Base-by-base conservation (phyloP, 2,113 vertebrate genomes). In the Plestiodon gilberti region DNA sequence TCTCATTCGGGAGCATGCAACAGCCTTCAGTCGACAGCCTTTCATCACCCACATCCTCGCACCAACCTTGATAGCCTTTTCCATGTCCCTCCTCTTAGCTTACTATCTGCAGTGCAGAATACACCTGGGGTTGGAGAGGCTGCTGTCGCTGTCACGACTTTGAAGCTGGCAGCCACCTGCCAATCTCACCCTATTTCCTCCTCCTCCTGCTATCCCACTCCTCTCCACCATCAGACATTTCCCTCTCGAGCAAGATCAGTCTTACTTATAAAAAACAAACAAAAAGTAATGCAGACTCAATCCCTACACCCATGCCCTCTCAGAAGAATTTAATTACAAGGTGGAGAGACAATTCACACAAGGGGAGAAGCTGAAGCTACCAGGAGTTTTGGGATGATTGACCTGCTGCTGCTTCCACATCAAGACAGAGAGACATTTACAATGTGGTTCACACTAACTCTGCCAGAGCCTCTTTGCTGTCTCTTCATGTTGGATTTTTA, bases 241-340 rank as follows among this genome's bases (percentile, higher is more conserved):
- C 89, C 96, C 95, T 95, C 95, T 1, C 86, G 95, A 95, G 96
- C 95, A 92, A 92, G 92, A 96, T 95, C 89, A 93, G 93, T 95
- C 93, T 92, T n/a, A n/a, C n/a, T n/a, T n/a, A n/a, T n/a, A n/a
- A n/a, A n/a, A n/a, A n/a, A 87, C 89, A 94, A 95, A 94, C 95
- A 92, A 96, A 96, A 96, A 96, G 93, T 93, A 95, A 96, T 93
- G 94, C 95, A 95, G 95, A 95, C 94, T 96, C 92, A 93, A 89
- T 96, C 35, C 59, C 28, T 75, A 48, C 2, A 38, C 3, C 33
- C 93, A 96, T 93, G 95, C 93, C 89, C 91, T 96, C 95, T 95
- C 88, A 91, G 95, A 92, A 87, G 80, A 89, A 95, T 96, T 95
- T 95, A 96, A 96, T 96, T 95, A 94, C 94, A 93, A 90, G 91